These are phyloP conservation scores for Drosophila ficusphila DNA, from an alignment of 1,140 invertebrate species.

Conservation along the genomic window DNA sequence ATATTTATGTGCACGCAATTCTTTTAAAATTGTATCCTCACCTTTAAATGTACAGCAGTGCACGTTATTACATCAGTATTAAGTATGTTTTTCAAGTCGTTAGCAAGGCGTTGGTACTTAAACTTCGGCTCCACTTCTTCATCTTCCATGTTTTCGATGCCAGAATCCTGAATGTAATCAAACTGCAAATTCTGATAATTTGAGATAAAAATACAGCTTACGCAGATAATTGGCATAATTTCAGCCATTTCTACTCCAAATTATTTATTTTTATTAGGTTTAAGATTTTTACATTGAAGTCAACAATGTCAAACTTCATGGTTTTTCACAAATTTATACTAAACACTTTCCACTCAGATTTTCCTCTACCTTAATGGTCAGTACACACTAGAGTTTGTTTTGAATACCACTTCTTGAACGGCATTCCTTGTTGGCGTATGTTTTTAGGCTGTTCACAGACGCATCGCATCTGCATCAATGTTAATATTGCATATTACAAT, in stretches of 20 bases:
- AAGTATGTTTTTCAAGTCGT: constrained; percentile 94
- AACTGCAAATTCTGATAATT: not conserved
- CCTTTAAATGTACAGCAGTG: constrained; percentile 96
- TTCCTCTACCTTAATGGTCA: no score
- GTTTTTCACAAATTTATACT: no score
- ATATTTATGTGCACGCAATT: not conserved
- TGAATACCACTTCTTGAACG: no score
- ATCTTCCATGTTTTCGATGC: constrained; percentile 42
- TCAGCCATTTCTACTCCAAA: constrained; percentile 52
- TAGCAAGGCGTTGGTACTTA: constrained; percentile 94
- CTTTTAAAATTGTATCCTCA: constrained; percentile 83
- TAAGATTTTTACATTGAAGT: no score
- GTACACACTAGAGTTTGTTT: no score
- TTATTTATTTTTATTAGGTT: no score
- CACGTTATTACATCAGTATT: constrained; percentile 93
- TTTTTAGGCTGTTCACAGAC: no score
- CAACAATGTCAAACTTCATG: no score
- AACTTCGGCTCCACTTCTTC: constrained; percentile 94
- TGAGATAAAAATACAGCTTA: constrained; percentile 9
- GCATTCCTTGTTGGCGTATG: no score
- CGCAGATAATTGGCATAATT: constrained; percentile 23
- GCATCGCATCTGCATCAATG: no score
- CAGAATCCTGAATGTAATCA: constrained; percentile 28
- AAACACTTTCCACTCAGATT: no score
- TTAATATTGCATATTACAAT: no score